phyloP scores from a whole-genome alignment of 2,888 invertebrate genomes.

The Agriopis aurantiaria region DNA sequence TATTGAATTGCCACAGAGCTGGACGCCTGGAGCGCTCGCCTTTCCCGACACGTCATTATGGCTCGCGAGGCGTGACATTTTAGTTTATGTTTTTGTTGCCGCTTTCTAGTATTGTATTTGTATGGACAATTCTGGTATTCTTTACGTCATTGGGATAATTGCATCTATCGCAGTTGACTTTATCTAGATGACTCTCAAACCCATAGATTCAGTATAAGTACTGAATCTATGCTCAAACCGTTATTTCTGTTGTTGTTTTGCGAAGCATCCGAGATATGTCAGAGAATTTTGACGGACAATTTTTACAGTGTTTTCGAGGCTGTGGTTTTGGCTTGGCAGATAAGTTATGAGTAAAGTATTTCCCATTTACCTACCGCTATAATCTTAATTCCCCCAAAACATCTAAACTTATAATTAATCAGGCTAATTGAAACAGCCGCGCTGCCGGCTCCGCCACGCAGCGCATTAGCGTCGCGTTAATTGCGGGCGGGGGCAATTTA shows the following conservation, averaged over 20 bases:
- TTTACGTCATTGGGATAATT: too few species aligned
- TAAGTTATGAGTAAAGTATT: neutral
- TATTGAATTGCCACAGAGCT: conserved; percentile 71
- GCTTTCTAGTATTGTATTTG: conserved; percentile 9
- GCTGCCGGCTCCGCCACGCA: conserved; percentile 37
- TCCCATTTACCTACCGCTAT: conserved; percentile 8
- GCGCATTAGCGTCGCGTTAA: conserved; percentile 46
- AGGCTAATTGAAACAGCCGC: conserved; percentile 44
- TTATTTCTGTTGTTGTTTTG: conserved; percentile 1
- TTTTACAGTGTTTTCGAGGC: neutral
- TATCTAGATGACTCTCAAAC: conserved; percentile 13
- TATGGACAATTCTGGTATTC: too few species aligned
- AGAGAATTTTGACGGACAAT: neutral
- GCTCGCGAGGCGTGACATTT: conserved; percentile 43
- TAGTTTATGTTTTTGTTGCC: conserved; percentile 36
- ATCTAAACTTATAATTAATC: conserved; percentile 31
- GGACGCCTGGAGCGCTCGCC: conserved; percentile 46
- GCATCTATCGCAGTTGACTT: conserved; percentile 15
- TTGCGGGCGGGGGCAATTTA: conserved; percentile 44
- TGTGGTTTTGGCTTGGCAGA: neutral
- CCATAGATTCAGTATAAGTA: too few species aligned
- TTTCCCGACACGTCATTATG: conserved; percentile 41
- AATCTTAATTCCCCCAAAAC: conserved; percentile 18
- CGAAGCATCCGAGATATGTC: neutral
- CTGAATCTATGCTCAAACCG: too few species aligned